Evolutionary conservation across 2,888 invertebrate species (phyloP), one percentile per base, ranked within the genome.

Genomic region (Athripsodes cinereus): DNA sequence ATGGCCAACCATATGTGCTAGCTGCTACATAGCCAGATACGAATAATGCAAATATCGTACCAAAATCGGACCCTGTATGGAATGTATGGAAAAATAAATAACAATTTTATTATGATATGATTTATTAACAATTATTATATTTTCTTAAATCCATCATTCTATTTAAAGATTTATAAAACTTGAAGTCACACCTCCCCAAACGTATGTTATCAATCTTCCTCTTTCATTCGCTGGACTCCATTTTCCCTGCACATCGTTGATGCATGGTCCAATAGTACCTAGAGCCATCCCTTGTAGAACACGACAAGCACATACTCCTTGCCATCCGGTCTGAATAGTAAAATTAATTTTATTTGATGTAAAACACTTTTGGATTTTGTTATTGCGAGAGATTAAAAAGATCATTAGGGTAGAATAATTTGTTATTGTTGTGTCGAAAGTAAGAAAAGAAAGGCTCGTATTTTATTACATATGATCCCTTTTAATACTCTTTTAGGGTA

Each of bases 1-100:
- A 83, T 0, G 90, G 88, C 92, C 92, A 92, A 6, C 91, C 91
- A 3, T 83, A 67, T 0, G 72, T 56, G 0, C 87, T 86, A 0
- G 83, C 79, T 0, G 88, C 84, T 49, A 93, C 76, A 40, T 84
- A 74, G 0, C 92, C 92, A 6, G 89, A 86, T 44, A 86, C 72
- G 0, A 87, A 83, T 67, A 91, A 69, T 53, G 89, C 85, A 0
- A 90, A 68, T 0, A 91, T 87, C 1, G 89, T 87, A 2, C 93
- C 93, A 6, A 91, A 76, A 64, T 89, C 88, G 62, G 86, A 84
- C 34, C 91, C 92, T 69, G 6, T 6, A 46, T n/a, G n/a, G n/a
- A n/a, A n/a, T n/a, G n/a, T n/a, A n/a, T n/a, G n/a, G n/a, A n/a
- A n/a, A n/a, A n/a, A n/a, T n/a, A n/a, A n/a, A n/a, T n/a, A n/a